Evolutionary conservation across 2,888 invertebrate genomes (phyloP).

Genomic region (Drosophila picticornis): DNA sequence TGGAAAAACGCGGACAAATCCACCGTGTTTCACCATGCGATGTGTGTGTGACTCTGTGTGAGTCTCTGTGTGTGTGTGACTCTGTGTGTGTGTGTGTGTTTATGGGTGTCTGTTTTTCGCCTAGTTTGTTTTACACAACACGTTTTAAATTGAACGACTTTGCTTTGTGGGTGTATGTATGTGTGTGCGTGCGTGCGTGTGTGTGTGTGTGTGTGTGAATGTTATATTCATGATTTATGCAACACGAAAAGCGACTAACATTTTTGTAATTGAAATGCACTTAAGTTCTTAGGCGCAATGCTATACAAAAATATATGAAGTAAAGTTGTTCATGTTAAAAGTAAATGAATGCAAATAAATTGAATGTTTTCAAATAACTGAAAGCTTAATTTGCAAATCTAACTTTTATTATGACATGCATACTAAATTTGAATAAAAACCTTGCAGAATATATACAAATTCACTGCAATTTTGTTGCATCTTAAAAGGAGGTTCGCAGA

Average conservation of each 20-base stretch:
- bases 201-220: conserved; percentile 14
- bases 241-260: conserved; percentile 22
- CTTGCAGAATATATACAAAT: not conserved
- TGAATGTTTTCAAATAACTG: not conserved
- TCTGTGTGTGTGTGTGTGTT: not conserved
- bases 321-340: not conserved
- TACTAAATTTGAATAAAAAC: not conserved
- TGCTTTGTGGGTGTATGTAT: conserved; percentile 7
- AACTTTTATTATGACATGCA: not conserved
- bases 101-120: conserved; percentile 25
- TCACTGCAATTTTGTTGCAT: not conserved
- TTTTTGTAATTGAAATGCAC: conserved; percentile 75
- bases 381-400: not conserved
- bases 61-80: conserved; percentile 6
- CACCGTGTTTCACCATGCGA: conserved; percentile 23
- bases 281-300: conserved; percentile 62
- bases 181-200: not conserved
- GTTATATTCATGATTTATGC: conserved; percentile 66
- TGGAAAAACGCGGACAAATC: conserved; percentile 41
- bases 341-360: not conserved
- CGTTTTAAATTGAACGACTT: conserved; percentile 74
- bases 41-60: conserved; percentile 5
- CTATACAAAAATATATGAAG: not conserved
- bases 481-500: not conserved
- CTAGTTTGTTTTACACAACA: conserved; percentile 63